phyloP scores from a whole-genome alignment of 2,888 invertebrate species.

The Flexamia atlantica region DNA sequence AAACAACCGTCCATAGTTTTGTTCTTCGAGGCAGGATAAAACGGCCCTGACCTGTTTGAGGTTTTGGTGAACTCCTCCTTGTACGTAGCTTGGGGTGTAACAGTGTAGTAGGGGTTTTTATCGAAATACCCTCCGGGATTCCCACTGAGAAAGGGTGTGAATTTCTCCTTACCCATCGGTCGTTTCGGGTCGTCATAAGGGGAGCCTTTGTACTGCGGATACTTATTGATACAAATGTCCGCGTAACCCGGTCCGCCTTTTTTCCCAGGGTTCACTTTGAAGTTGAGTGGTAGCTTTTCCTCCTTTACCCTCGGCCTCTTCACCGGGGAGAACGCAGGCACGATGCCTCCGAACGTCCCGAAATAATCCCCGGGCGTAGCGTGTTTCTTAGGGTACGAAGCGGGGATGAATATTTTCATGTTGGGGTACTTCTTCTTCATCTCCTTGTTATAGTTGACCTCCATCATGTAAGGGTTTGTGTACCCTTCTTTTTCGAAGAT shows the following conservation, averaged over 20 bases:
- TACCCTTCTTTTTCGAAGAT: constrained; percentile 75
- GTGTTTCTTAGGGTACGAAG: constrained; percentile 74
- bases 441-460: constrained; percentile 63
- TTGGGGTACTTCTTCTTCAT: constrained; percentile 63
- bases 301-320: constrained; percentile 24
- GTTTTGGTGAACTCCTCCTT: constrained; percentile 48
- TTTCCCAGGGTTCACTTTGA: constrained; percentile 74
- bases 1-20: constrained; percentile 72
- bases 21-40: constrained; percentile 59
- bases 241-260: constrained; percentile 77
- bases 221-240: constrained; percentile 76
- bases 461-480: constrained; percentile 61
- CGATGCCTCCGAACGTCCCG: constrained; percentile 74
- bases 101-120: constrained; percentile 73
- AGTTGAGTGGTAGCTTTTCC: constrained; percentile 69
- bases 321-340: constrained; percentile 70
- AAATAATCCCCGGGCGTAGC: constrained; percentile 77
- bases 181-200: constrained; percentile 48
- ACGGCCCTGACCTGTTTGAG: constrained; percentile 31
- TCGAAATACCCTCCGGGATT: constrained; percentile 73
- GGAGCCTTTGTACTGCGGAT: constrained; percentile 72
- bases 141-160: constrained; percentile 59
- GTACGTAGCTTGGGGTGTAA: constrained; percentile 61
- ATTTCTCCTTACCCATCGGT: not conserved
- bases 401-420: constrained; percentile 72